These are phyloP conservation scores for Camponotus fellah DNA, from an alignment of 2,888 invertebrate genomes.

Conservation along the genomic window DNA sequence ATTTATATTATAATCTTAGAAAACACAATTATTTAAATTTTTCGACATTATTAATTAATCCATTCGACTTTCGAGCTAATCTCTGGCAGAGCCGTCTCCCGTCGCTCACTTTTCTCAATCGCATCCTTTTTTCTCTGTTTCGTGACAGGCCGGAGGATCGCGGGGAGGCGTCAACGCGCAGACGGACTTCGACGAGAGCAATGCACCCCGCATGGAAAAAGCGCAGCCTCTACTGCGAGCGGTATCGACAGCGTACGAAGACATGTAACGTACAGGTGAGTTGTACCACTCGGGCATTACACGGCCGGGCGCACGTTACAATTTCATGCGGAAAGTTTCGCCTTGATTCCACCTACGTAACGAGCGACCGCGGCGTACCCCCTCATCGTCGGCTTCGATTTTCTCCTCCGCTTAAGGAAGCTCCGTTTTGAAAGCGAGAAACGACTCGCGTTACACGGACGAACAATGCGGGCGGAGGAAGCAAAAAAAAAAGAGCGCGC, in stretches of 20 bases:
- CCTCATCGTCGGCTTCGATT: slow-evolving; percentile 61
- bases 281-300: slow-evolving; percentile 51
- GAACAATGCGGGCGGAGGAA: slow-evolving; percentile 48
- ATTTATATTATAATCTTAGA: not conserved
- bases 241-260: slow-evolving; percentile 70
- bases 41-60: slow-evolving; percentile 10
- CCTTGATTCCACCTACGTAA: slow-evolving; percentile 59
- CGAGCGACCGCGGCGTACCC: slow-evolving; percentile 55
- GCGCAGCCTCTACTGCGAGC: slow-evolving; percentile 67
- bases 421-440: slow-evolving; percentile 52
- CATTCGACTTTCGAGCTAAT: slow-evolving; percentile 58
- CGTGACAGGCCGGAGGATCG: slow-evolving; percentile 54
- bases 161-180: slow-evolving; percentile 46
- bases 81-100: slow-evolving; percentile 37
- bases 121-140: slow-evolving; percentile 39
- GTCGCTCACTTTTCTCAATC: slow-evolving; percentile 53
- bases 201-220: slow-evolving; percentile 66
- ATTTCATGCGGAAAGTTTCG: slow-evolving; percentile 59
- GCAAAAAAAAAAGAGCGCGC: slow-evolving; percentile 47
- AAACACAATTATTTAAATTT: not conserved
- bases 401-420: slow-evolving; percentile 57
- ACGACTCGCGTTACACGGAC: slow-evolving; percentile 53
- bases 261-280: slow-evolving; percentile 77
- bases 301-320: slow-evolving; percentile 48
- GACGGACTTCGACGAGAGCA: slow-evolving; percentile 72